Percentiles rank a stretch among this genome's conserved stretches.
Evolutionary conservation across 2,888 invertebrate genomes (phyloP).

Genomic region (Doris montereyensis): DNA sequence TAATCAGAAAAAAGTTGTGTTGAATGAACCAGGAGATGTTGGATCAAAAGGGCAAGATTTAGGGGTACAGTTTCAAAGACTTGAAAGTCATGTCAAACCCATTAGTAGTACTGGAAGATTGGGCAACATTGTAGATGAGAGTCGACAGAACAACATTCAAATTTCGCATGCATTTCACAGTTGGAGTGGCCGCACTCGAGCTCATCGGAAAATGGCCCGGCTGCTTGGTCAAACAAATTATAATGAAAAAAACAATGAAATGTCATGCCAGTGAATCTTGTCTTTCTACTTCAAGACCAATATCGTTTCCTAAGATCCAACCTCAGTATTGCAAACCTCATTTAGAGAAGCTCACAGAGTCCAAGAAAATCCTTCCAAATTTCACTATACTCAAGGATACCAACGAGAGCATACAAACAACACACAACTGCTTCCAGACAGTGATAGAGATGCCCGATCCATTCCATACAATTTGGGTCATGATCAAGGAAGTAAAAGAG

Average conservation of each 20-base stretch:
- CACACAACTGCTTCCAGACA: background rate
- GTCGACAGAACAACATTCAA: too few species aligned
- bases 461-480: too few species aligned
- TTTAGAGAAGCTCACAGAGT: background rate
- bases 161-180: too few species aligned
- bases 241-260: background rate
- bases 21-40: too few species aligned
- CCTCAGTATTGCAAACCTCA: background rate
- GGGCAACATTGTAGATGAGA: too few species aligned
- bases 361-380: background rate
- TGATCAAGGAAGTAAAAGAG: background rate
- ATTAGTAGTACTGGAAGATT: too few species aligned
- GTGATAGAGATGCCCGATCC: background rate
- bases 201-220: slow-evolving; percentile 39
- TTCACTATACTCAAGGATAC: background rate
- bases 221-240: slow-evolving; percentile 15
- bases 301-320: too few species aligned
- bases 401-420: background rate
- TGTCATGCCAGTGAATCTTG: background rate
- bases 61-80: too few species aligned
- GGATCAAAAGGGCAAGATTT: too few species aligned
- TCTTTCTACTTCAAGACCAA: background rate
- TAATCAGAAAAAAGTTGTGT: too few species aligned
- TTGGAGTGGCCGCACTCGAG: slow-evolving; percentile 38
- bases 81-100: too few species aligned